These are phyloP conservation scores for Tretioscincus oriximinensis DNA, from an alignment of 2,113 vertebrate genomes.

Conservation along the genomic window DNA sequence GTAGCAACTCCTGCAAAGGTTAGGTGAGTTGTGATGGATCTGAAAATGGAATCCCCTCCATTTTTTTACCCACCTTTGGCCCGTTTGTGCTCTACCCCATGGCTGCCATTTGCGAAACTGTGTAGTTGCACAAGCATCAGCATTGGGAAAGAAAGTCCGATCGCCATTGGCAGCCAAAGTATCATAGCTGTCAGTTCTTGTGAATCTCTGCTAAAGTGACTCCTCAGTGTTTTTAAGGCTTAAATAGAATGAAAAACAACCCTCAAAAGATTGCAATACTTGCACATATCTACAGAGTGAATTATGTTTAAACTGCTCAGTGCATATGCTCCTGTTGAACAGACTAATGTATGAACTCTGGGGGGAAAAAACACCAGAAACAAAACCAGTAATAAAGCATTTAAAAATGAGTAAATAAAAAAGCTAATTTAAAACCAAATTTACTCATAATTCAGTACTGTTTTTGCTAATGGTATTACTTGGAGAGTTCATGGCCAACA, in stretches of 20 bases:
- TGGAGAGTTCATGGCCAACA: fast-evolving
- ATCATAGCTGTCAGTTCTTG: too few relatives aligned
- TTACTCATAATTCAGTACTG: not conserved
- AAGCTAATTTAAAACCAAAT: conserved; percentile 25
- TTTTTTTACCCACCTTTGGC: too few relatives aligned
- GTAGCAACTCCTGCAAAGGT: too few relatives aligned
- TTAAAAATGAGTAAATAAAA: conserved; percentile 2
- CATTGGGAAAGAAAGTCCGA: too few relatives aligned
- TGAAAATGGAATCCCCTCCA: too few relatives aligned
- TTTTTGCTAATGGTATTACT: not conserved
- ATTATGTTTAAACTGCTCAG: not conserved
- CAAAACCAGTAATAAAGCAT: conserved; percentile 10
- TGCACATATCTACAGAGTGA: not conserved
- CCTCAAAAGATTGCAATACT: not conserved
- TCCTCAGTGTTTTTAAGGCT: not conserved
- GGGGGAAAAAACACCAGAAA: not conserved
- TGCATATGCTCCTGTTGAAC: not conserved
- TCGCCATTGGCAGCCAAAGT: too few relatives aligned
- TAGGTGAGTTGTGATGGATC: too few relatives aligned
- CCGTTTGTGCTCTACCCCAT: too few relatives aligned
- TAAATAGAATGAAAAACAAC: not conserved
- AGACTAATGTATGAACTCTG: not conserved
- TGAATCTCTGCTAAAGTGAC: not conserved
- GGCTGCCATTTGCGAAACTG: too few relatives aligned
- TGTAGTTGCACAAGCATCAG: too few relatives aligned